phyloP scores from a whole-genome alignment of 2,113 vertebrate species.

The Channa argus region DNA sequence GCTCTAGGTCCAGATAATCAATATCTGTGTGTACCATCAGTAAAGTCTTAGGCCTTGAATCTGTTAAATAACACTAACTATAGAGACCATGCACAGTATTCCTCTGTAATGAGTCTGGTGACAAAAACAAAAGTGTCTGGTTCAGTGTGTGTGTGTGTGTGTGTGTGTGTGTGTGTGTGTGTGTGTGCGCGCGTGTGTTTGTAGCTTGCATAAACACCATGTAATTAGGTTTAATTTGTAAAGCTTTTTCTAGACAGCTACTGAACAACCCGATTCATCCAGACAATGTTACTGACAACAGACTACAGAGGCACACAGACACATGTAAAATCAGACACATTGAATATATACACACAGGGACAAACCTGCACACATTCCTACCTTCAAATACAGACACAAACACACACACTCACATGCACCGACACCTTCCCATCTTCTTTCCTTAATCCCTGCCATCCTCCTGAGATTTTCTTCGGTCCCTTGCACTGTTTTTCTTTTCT shows the following conservation, averaged over 20 bases:
- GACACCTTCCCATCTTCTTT: constrained; percentile 41
- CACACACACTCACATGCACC: not conserved
- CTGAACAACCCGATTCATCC: constrained; percentile 1
- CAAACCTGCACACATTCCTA: constrained; percentile 16
- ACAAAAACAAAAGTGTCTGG: constrained; percentile 20
- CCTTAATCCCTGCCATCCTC: constrained; percentile 3
- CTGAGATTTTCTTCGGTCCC: constrained; percentile 35
- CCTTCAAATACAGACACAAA: constrained; percentile 25
- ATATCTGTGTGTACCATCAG: not conserved
- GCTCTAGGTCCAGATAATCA: constrained; percentile 13
- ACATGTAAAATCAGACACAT: not conserved
- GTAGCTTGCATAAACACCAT: constrained; percentile 22
- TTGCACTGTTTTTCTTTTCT: constrained; percentile 49
- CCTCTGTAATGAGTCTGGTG: constrained; percentile 9
- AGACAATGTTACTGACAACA: not conserved
- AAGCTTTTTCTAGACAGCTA: constrained; percentile 10
- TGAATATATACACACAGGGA: not conserved
- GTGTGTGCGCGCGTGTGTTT: constrained; percentile 5
- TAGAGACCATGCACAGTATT: constrained; percentile 22
- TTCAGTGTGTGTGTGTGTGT: not conserved
- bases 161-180: not conserved
- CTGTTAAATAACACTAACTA: constrained; percentile 23
- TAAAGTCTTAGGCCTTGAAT: constrained; percentile 2
- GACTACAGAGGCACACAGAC: not conserved
- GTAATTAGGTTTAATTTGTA: constrained; percentile 19